These are phyloP conservation scores for Myotis lucifugus DNA, from an alignment of 2,113 vertebrate genomes.

Conservation along the genomic window DNA sequence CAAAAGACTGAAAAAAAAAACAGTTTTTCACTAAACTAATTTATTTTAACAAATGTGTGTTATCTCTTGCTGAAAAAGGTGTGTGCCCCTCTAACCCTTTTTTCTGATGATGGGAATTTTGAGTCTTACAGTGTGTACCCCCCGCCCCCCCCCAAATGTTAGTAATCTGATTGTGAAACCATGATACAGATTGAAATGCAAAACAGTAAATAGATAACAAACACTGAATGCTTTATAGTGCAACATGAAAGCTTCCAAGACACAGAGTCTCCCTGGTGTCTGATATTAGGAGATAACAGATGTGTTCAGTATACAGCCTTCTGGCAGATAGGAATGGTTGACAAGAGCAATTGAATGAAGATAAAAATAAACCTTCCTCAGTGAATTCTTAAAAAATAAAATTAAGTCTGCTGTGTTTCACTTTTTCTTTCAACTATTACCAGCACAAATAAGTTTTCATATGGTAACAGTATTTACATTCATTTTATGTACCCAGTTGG, in stretches of 20 bases:
- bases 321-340: neutral
- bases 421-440: neutral
- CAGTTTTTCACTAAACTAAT: neutral
- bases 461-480: neutral
- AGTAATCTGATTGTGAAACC: neutral
- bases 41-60: neutral
- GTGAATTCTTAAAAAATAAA: neutral
- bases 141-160: neutral
- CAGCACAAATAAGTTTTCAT: neutral
- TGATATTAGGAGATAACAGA: slow-evolving; percentile 15
- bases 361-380: slow-evolving; percentile 36
- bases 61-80: neutral
- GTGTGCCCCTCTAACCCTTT: neutral
- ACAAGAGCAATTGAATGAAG: neutral
- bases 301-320: neutral
- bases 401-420: neutral
- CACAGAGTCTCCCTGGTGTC: neutral
- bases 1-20: neutral
- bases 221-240: neutral
- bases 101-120: neutral
- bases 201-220: neutral
- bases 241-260: slow-evolving; percentile 2
- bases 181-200: neutral
- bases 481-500: neutral
- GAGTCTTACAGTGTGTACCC: neutral